A percentile compares a stretch with the other conserved stretches of the same genome.
phyloP scores from a whole-genome alignment of 2,888 invertebrate genomes.

The Papilio protenor region DNA sequence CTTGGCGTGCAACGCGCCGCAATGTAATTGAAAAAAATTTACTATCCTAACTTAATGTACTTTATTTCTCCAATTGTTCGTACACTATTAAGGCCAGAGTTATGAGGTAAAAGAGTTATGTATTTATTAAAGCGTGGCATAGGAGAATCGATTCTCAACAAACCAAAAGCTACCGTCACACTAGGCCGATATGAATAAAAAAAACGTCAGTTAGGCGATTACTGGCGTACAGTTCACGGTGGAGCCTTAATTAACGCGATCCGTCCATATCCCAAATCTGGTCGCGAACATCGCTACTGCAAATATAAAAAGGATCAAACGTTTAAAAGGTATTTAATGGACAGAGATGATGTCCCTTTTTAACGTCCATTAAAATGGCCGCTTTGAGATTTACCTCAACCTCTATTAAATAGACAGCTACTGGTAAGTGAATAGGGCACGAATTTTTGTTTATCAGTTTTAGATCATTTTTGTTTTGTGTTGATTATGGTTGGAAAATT shows the following conservation, averaged over 20 bases:
- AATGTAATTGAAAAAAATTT: conserved; percentile 68
- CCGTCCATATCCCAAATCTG: conserved; percentile 63
- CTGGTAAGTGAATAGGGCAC: conserved; percentile 67
- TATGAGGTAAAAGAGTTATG: not conserved
- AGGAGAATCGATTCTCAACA: not conserved
- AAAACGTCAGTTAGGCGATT: conserved; percentile 10
- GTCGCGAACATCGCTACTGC: conserved; percentile 74
- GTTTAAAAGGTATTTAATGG: conserved; percentile 84
- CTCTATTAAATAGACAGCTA: conserved; percentile 65
- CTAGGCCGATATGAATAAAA: not conserved
- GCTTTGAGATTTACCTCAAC: conserved; percentile 78
- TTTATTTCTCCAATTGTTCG: conserved; percentile 32
- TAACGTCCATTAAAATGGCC: conserved; percentile 79
- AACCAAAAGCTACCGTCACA: not conserved
- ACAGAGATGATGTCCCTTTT: conserved; percentile 80
- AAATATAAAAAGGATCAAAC: conserved; percentile 84
- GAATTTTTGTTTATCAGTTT: conserved; percentile 56
- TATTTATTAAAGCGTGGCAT: not conserved
- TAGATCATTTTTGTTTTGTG: conserved; percentile 59
- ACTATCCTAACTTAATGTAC: conserved; percentile 48
- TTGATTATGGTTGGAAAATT: not conserved
- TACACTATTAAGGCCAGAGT: not conserved
- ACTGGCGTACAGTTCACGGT: conserved; percentile 41
- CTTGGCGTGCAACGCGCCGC: conserved; percentile 56
- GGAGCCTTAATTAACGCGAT: conserved; percentile 71